Evolutionary conservation across 2,888 invertebrate genomes (phyloP).

Genomic region (Cerastis rubricosa): DNA sequence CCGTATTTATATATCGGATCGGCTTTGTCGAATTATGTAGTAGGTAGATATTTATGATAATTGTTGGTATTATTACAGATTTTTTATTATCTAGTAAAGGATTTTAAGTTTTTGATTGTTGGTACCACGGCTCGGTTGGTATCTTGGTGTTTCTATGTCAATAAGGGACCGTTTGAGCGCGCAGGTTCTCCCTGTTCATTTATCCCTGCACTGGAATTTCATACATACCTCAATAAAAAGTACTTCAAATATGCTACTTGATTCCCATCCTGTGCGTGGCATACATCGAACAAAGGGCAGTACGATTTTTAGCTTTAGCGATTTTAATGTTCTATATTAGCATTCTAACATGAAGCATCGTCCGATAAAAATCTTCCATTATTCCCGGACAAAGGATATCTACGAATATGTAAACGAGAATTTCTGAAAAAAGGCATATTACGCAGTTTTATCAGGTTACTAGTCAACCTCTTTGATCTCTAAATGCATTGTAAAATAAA

Average conservation of each 20-base stretch:
- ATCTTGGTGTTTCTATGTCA: neutral
- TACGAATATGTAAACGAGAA: neutral
- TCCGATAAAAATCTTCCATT: neutral
- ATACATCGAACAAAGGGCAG: neutral
- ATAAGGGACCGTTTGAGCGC: neutral
- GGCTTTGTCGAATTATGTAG: slow-evolving; percentile 24
- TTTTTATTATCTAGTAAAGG: neutral
- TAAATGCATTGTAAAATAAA: neutral
- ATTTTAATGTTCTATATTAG: neutral
- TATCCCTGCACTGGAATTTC: neutral
- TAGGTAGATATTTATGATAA: neutral
- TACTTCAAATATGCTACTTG: neutral
- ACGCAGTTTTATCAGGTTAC: neutral
- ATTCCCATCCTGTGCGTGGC: neutral
- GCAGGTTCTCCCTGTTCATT: neutral
- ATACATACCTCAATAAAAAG: neutral
- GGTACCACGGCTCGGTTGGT: neutral
- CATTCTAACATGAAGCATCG: neutral
- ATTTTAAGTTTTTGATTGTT: neutral
- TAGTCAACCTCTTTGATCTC: neutral
- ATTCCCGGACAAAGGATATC: neutral
- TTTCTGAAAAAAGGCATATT: neutral
- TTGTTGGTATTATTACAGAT: neutral
- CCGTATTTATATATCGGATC: slow-evolving; percentile 25
- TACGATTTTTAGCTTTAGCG: neutral